phyloP scores from a whole-genome alignment of 2,888 invertebrate genomes.

The Apodemia duryi region DNA sequence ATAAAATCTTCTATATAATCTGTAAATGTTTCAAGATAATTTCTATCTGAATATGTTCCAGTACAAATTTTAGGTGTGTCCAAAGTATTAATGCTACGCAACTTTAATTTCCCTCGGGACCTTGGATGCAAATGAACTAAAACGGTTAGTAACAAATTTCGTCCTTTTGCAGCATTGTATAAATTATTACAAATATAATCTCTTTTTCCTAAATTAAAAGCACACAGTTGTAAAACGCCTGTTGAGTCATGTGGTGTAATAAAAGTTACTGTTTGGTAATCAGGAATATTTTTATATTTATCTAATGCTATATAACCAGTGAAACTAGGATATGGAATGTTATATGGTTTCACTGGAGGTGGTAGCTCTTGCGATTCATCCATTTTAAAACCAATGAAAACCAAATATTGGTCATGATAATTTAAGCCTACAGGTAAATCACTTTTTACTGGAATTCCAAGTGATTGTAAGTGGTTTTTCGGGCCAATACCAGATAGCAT shows the following conservation, averaged over 20 bases:
- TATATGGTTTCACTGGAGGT: constrained; percentile 32
- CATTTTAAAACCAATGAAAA: constrained; percentile 28
- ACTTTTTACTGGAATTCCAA: constrained; percentile 37
- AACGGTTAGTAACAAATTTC: constrained; percentile 31
- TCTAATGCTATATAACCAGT: constrained; percentile 37
- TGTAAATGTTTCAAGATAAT: constrained; percentile 41
- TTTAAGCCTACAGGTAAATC: constrained; percentile 47
- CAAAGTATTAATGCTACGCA: constrained; percentile 39
- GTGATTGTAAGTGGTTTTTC: constrained; percentile 35
- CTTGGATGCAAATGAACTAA: constrained; percentile 39
- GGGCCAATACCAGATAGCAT: constrained; percentile 51
- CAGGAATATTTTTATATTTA: constrained; percentile 34
- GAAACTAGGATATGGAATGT: constrained; percentile 32
- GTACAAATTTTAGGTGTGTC: constrained; percentile 40
- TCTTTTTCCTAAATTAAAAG: constrained; percentile 71
- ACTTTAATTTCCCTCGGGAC: constrained; percentile 53
- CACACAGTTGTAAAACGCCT: constrained; percentile 24
- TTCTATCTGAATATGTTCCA: constrained; percentile 36
- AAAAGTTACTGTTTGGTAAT: constrained; percentile 36
- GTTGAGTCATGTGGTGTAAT: constrained; percentile 23
- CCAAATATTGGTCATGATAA: constrained; percentile 38
- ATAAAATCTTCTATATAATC: constrained; percentile 39
- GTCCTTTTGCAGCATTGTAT: constrained; percentile 34
- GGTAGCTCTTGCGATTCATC: constrained; percentile 53
- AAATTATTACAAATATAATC: constrained; percentile 36